Base-by-base conservation (phyloP, 1,140 invertebrate species). In the Dendroctonus ponderosae region DNA sequence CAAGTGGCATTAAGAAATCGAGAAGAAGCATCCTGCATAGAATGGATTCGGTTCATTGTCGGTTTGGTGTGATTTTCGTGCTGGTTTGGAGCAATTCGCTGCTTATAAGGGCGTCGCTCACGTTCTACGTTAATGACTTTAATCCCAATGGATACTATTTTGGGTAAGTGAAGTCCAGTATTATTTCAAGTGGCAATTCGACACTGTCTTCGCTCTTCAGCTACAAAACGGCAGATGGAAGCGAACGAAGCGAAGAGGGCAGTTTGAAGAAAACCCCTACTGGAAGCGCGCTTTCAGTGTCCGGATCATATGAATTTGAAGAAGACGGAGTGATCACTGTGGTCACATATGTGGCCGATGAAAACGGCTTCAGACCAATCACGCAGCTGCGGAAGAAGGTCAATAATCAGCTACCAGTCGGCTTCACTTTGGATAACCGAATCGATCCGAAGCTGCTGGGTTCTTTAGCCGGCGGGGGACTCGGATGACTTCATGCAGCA, bases 401-500 rank as follows among this genome's bases (percentile, higher is more conserved):
- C 7, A 40, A 46, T 48, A 49, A 60, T 60, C 12, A 26, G 12
- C 6, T 43, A 43, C 44, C 57, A n/a, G 8, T 60, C 11, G 43
- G 43, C 14, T 60, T 60, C 40, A 60, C 57, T 5, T 26, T 60
- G 5, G 57, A 60, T 14, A 60, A 60, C 14, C n/a, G 57, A 8
- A 60, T 60, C 46, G 57, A 60, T 39, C 57, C 57, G 37, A 60
- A 60, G 14, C 39, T 60, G 7, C 40, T 60, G 39, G 57, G 57
- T 0, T 60, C 57, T 48, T 60, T 60, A 39, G 43, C 57, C 9
- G 57, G 57, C 37, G 57, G 57, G 38, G 57, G 57, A 60, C 7
- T 60, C 46, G 57, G 57, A 48, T 60, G 49, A 49, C 0, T 50
- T 50, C 26, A 26, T 26, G 26, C 26, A 26, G 26, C 1, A 26